These are phyloP conservation scores for Orgyia antiqua DNA, from an alignment of 2,888 invertebrate genomes.

Conservation along the genomic window DNA sequence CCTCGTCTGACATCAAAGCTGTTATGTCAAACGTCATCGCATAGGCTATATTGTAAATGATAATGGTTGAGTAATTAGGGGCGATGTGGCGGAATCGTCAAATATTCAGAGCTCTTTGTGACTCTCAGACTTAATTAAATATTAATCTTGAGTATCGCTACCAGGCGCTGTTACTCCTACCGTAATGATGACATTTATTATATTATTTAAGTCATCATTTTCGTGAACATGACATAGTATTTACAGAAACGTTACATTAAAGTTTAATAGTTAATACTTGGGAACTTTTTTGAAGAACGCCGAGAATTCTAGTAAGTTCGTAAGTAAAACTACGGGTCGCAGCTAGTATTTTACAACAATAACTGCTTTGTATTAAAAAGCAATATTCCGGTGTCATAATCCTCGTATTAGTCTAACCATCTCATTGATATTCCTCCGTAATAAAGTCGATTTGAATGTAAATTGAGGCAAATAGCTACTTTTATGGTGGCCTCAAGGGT, in stretches of 20 bases:
- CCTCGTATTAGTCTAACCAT: constrained; percentile 8
- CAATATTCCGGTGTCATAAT: too few relatives aligned
- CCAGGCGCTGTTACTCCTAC: neutral
- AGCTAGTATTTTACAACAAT: too few relatives aligned
- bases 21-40: constrained; percentile 28
- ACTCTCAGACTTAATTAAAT: constrained; percentile 36
- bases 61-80: constrained; percentile 31
- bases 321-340: too few relatives aligned
- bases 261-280: too few relatives aligned
- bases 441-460: constrained; percentile 47
- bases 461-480: constrained; percentile 45
- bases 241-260: too few relatives aligned
- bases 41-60: constrained; percentile 23
- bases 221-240: too few relatives aligned
- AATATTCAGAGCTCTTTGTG: constrained; percentile 34
- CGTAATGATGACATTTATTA: too few relatives aligned
- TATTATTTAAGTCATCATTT: too few relatives aligned
- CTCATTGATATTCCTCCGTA: constrained; percentile 45
- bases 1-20: constrained; percentile 21
- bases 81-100: constrained; percentile 30
- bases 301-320: too few relatives aligned
- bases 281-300: too few relatives aligned
- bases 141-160: constrained; percentile 19
- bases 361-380: too few relatives aligned
- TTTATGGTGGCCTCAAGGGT: constrained; percentile 39